Conservation (phyloP, 2,113 vertebrate species). For the Fregetta grallaria region DNA sequence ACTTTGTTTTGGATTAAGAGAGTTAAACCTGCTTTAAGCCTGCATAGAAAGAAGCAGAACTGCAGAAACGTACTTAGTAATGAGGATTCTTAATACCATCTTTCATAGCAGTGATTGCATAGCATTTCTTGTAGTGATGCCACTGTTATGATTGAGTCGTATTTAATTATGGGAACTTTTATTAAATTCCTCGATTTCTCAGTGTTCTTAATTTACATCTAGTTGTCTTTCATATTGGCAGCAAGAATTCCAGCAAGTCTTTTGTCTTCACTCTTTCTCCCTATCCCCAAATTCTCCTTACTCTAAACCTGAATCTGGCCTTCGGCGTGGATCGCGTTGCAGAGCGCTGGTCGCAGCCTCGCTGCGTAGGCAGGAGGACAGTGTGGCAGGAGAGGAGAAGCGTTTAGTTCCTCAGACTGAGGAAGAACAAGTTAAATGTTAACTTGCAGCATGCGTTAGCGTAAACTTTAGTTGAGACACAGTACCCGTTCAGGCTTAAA, state of each 20-base stretch:
- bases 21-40: slow-evolving; percentile 56
- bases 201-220: neutral
- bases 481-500: neutral
- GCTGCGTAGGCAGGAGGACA: neutral
- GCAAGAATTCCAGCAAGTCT: neutral
- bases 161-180: slow-evolving; percentile 13
- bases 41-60: neutral
- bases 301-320: neutral
- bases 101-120: neutral
- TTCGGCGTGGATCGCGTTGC: rapidly evolving
- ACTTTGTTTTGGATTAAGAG: slow-evolving; percentile 56
- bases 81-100: slow-evolving; percentile 29
- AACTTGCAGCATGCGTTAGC: rapidly evolving
- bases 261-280: neutral
- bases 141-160: neutral
- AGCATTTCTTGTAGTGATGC: neutral
- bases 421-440: neutral
- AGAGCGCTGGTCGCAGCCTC: neutral
- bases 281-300: neutral
- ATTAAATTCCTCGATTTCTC: neutral
- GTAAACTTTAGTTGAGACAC: rapidly evolving
- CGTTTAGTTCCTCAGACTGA: rapidly evolving
- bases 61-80: neutral
- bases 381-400: neutral
- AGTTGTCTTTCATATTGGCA: neutral